Conservation (phyloP, 2,113 vertebrate species). For the Chionomys nivalis region DNA sequence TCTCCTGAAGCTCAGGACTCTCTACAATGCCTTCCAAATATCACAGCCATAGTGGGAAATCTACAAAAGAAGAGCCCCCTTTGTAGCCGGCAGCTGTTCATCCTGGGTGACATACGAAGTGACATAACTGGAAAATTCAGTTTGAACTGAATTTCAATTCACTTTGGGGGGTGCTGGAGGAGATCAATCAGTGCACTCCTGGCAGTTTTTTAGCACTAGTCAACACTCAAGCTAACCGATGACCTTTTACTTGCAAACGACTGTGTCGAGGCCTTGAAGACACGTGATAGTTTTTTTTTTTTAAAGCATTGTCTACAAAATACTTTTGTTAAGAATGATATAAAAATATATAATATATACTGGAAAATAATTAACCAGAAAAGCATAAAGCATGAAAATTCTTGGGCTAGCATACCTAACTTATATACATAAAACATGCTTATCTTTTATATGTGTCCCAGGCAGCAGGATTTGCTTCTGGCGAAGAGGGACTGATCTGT, state of each 20-base stretch:
- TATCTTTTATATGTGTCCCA: neutral
- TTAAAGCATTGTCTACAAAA: neutral
- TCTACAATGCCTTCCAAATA: constrained; percentile 15
- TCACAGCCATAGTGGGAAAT: neutral
- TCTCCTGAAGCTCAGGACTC: neutral
- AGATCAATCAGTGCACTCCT: neutral
- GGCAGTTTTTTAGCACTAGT: constrained; percentile 19
- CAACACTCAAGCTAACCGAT: neutral
- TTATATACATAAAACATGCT: neutral
- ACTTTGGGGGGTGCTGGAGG: neutral
- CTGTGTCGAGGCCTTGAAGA: neutral
- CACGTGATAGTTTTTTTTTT: neutral
- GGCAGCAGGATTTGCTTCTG: neutral
- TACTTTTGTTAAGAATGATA: neutral
- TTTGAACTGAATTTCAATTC: neutral
- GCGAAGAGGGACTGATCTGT: neutral
- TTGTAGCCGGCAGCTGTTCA: neutral
- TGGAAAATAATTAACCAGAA: neutral
- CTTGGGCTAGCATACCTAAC: neutral
- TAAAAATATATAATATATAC: neutral
- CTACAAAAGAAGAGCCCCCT: constrained; percentile 18
- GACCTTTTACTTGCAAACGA: neutral
- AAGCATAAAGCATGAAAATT: neutral
- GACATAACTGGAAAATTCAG: constrained; percentile 22
- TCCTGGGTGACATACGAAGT: neutral